A percentile compares a stretch with the other conserved stretches of the same genome.
Conservation (phyloP, 2,888 invertebrate genomes). For the Drosophila atripex region DNA sequence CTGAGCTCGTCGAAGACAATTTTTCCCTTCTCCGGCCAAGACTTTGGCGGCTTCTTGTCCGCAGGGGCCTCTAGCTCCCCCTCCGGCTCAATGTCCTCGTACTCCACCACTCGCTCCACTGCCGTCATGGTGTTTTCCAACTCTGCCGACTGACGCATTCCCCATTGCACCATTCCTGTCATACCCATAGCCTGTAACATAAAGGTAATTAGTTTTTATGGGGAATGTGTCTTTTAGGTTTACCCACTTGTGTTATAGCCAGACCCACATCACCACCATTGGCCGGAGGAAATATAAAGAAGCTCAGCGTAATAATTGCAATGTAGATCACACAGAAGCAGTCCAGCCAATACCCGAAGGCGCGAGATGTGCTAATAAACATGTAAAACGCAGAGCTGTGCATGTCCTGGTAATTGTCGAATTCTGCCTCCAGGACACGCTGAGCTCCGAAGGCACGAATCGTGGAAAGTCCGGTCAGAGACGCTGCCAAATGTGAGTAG, state of each 20-base stretch:
- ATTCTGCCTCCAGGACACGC: conserved; percentile 90
- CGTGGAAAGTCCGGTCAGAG: conserved; percentile 94
- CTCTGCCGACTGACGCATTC: conserved; percentile 96
- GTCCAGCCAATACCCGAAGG: conserved; percentile 97
- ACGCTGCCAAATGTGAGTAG: conserved; percentile 95
- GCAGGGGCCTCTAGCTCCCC: conserved; percentile 87
- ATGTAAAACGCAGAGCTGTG: conserved; percentile 97
- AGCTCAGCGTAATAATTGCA: conserved; percentile 92
- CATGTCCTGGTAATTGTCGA: conserved; percentile 91
- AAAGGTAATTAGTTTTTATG: not conserved
- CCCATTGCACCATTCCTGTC: conserved; percentile 90
- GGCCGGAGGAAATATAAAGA: conserved; percentile 88
- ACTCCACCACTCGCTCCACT: conserved; percentile 92
- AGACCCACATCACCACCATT: conserved; percentile 90
- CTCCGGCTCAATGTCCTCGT: conserved; percentile 85
- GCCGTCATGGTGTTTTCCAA: conserved; percentile 94
- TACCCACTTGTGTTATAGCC: conserved; percentile 88
- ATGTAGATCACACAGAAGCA: conserved; percentile 94
- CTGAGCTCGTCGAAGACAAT: conserved; percentile 88
- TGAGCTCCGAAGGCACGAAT: conserved; percentile 95
- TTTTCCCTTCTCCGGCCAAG: conserved; percentile 90
- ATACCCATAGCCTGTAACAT: conserved; percentile 87
- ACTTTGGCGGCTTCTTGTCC: conserved; percentile 87
- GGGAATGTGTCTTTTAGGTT: not conserved
- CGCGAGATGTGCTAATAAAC: conserved; percentile 94